Base-by-base conservation (phyloP, 1,140 invertebrate species). In the Periplaneta americana region DNA sequence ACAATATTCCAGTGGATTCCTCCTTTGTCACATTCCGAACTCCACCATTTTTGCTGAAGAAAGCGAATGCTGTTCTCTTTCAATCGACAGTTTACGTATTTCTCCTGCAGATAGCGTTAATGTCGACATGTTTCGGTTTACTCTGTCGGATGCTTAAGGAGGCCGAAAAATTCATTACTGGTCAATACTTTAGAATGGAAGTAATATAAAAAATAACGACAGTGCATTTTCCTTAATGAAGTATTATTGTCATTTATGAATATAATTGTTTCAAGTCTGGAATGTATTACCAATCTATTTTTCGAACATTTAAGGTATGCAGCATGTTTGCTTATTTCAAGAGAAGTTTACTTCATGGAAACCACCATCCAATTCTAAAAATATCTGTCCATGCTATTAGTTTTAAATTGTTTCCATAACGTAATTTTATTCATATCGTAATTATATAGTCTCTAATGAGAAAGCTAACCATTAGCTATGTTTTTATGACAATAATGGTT, bases 1-100 rank as follows among this genome's bases (percentile, higher is more conserved):
- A 80, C 8, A 33, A 75, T 80, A 80, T 15, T 39, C 18, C 32
- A 48, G 37, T 80, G 37, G 34, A 74, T 32, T 34, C 76, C 76
- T 78, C 76, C 36, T 78, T 36, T 78, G 34, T 78, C 36, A 78
- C 34, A 39, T 10, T 28, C 6, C 34, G 11, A 28, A 34, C 76
- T 78, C 76, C 76, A 39, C 76, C 76, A 78, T 78, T 78, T 78
- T 78, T 78, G 34, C 76, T 78, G 48, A 66, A 66, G n/a, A 66
- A 66, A 66, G n/a, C 48, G 0, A 66, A 1, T 66, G 2, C 48
- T n/a, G 22, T 11, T 66, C 48, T 66, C 48, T n/a, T n/a, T 28
- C 48, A 66, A 66, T 66, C 48, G 8, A 4, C n/a, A n/a, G n/a
- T 66, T 66, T 66, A 8, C 48, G 22, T 0, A 66, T 6, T n/a